Evolutionary conservation across 2,113 vertebrate genomes (phyloP), one percentile per base, ranked within the genome.

Genomic region (Collichthys lucidus): DNA sequence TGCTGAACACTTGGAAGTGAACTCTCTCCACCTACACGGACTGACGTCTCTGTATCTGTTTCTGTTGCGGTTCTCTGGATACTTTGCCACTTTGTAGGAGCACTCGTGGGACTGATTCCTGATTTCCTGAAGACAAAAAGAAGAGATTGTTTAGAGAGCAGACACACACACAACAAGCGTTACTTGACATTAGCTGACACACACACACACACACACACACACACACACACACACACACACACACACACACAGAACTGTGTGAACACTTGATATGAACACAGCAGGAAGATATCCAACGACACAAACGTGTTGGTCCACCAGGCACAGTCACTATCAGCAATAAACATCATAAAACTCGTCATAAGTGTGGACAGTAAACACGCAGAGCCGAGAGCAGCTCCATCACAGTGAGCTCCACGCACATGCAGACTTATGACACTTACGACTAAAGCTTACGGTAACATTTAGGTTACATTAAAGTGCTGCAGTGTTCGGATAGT

Each of bases 1-100:
- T 50, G 44, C 31, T 26, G 49, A 42, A 69, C 75, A 80, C 35
- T 40, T 40, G 7, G 7, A 40, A 40, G 35, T 40, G 35, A 40
- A 40, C 35, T 40, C 35, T 59, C 72, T 84, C 53, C 79, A 97
- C 98, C 96, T 94, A 99, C 98, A 99, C 0, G 98, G 98, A 91
- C 96, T 99, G 88, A 99, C 98, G 84, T 99, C 98, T 95, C 98
- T 97, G 94, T 99, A 99, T 96, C 98, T 94, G 95, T 99, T 99
- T 75, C 97, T 95, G 94, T 96, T 98, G 92, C 96, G 97, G 91
- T 99, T 99, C 92, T 99, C 98, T 80, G 97, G 97, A 90, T 96
- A 97, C 85, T 98, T 99, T 77, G 98, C 98, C 91, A 99, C 96
- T 96, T 94, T 98, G 74, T 96, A 97, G 87, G 98, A 91, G 87